phyloP scores from a whole-genome alignment of 2,888 invertebrate genomes.

The Hoplodrina blanda region DNA sequence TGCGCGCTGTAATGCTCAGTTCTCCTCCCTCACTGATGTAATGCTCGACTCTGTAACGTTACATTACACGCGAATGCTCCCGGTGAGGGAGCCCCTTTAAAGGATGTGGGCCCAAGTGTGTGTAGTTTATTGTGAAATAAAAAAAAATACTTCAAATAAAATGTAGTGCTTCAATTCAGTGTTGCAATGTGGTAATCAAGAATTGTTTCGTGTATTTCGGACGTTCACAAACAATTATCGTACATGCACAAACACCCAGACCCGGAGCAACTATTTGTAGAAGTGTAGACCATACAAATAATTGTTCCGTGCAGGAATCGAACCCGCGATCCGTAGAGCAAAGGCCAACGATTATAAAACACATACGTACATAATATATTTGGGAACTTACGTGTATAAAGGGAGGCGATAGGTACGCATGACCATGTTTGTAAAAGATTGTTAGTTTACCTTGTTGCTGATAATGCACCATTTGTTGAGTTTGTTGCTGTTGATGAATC shows the following conservation, averaged over 20 bases:
- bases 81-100: no score
- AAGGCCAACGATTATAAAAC: neutral
- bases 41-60: no score
- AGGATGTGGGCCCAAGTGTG: no score
- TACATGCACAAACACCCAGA: constrained; percentile 16
- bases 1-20: no score
- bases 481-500: constrained; percentile 84
- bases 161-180: no score
- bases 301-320: constrained; percentile 4
- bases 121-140: no score
- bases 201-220: neutral
- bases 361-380: constrained; percentile 1
- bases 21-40: no score
- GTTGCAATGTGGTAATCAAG: neutral
- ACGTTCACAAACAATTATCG: constrained; percentile 15
- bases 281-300: no score
- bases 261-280: neutral
- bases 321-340: neutral
- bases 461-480: constrained; percentile 85
- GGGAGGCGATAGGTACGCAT: neutral
- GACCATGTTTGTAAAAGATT: neutral
- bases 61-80: no score
- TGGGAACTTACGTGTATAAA: constrained; percentile 21
- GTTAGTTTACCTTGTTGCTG: constrained; percentile 79
- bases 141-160: no score